Evolutionary conservation across 2,797 vertebrate genomes (phyloP).

Genomic region (Halcyon chelicuti): DNA sequence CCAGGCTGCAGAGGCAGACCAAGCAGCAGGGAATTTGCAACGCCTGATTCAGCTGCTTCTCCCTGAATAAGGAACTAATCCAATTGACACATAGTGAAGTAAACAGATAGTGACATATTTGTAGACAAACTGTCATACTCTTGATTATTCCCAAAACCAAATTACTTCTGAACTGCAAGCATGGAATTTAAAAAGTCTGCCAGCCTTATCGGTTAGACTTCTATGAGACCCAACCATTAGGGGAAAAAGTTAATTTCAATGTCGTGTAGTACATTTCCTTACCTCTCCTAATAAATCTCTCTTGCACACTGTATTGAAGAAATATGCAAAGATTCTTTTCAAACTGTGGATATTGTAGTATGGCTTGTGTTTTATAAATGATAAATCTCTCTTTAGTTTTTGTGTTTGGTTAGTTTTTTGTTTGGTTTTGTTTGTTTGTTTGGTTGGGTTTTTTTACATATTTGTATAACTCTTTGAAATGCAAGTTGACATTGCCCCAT

Average conservation of each 20-base stretch:
- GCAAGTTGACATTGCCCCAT: background rate
- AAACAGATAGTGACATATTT: slow-evolving; percentile 82
- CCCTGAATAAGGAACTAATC: slow-evolving; percentile 69
- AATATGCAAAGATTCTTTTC: background rate
- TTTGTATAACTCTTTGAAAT: background rate
- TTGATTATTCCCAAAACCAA: slow-evolving; percentile 72
- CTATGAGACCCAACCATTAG: slow-evolving; percentile 38
- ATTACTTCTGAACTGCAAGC: slow-evolving; percentile 74
- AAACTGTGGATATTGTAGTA: background rate
- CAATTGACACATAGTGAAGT: slow-evolving; percentile 68
- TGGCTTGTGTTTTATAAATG: background rate
- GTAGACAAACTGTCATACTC: slow-evolving; percentile 79
- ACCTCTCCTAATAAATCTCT: slow-evolving; percentile 29
- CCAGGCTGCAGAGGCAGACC: slow-evolving; percentile 12
- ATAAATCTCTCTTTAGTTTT: background rate
- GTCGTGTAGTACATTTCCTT: slow-evolving; percentile 42
- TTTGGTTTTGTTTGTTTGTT: background rate
- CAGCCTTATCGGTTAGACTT: slow-evolving; percentile 67
- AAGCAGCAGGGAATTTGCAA: slow-evolving; percentile 57
- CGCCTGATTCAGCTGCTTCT: slow-evolving; percentile 59
- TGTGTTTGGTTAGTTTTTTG: background rate
- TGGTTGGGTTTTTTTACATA: background rate
- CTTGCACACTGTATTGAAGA: background rate
- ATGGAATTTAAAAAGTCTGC: slow-evolving; percentile 41
- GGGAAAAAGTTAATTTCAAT: slow-evolving; percentile 62